Evolutionary conservation across 1,140 invertebrate genomes (phyloP), one percentile per base, ranked within the genome.

Genomic region (Pogonus chalceus): DNA sequence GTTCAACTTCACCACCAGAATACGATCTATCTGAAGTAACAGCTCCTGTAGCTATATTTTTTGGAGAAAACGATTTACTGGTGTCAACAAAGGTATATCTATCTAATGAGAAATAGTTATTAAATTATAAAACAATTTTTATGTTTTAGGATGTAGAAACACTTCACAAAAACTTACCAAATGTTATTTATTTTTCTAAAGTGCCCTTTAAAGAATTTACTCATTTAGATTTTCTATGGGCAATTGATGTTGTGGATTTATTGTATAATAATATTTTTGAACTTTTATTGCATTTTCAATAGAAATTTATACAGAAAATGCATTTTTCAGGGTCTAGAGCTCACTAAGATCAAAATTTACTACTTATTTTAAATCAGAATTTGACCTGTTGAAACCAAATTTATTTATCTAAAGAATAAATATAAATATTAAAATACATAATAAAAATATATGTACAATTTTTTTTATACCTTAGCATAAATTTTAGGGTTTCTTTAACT

Each of bases 51-150:
- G 79, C 77, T 43, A 66, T 88, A 18, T 81, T 83, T 64, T 87
- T 82, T 61, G 79, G 79, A 2, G 73, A 77, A 23, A 85, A 88
- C 55, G 88, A 90, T 67, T 82, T 78, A 71, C 64, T 90, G 2
- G 75, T 51, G 1, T 2, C 47, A 35, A 20, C 35, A 20, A 35
- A 49, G 53, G 58, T 61, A 56, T 54, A 24, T 23, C 14, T n/a
- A 18, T 35, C n/a, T 3, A n/a, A 49, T 20, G 20, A 1, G 2
- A 20, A 18, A 23, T 20, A 58, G 16, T 50, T 54, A 14, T 23
- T 26, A 52, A 49, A 47, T 48, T 16, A 3, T 48, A 23, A 20
- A 2, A 23, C 16, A 9, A 39, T 46, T 35, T 50, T 14, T 14
- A 14, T 52, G 12, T 57, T 56, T 48, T 35, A 58, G 56, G 56